These are phyloP conservation scores for Laticauda laticaudata DNA, from an alignment of 2,113 vertebrate species.

Conservation along the genomic window DNA sequence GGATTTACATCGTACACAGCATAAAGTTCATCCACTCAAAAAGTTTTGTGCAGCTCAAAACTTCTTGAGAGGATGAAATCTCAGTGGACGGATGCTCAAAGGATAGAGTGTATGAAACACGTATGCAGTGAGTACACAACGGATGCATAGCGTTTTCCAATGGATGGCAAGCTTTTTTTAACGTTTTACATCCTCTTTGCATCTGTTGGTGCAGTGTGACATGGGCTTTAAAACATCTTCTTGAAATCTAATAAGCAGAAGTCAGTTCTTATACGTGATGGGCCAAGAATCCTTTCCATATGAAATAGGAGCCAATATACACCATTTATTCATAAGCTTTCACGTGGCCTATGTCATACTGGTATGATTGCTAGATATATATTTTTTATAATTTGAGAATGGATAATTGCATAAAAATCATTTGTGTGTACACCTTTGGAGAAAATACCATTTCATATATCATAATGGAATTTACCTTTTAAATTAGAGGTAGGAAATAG, in stretches of 20 bases:
- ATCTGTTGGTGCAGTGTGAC: no score
- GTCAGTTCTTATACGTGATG: background rate
- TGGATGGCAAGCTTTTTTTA: no score
- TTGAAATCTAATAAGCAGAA: background rate
- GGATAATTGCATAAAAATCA: background rate
- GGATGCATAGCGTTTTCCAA: no score
- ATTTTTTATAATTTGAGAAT: background rate
- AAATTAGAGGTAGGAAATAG: background rate
- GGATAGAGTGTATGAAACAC: no score
- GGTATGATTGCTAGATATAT: background rate
- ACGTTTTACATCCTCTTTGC: no score
- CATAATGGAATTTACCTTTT: background rate
- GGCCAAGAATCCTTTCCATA: background rate
- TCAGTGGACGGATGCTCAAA: no score
- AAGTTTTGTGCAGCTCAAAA: no score
- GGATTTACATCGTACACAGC: no score
- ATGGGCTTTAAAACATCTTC: background rate
- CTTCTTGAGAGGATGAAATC: no score
- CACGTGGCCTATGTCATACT: background rate
- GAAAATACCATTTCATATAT: background rate
- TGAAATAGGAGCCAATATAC: background rate
- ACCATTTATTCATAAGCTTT: background rate
- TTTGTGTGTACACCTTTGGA: background rate
- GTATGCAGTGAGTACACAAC: no score
- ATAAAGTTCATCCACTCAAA: no score